A percentile compares a stretch with the other conserved stretches of the same genome.
These are phyloP conservation scores for Penaeus monodon DNA, from an alignment of 2,888 invertebrate genomes.

Conservation along the genomic window DNA sequence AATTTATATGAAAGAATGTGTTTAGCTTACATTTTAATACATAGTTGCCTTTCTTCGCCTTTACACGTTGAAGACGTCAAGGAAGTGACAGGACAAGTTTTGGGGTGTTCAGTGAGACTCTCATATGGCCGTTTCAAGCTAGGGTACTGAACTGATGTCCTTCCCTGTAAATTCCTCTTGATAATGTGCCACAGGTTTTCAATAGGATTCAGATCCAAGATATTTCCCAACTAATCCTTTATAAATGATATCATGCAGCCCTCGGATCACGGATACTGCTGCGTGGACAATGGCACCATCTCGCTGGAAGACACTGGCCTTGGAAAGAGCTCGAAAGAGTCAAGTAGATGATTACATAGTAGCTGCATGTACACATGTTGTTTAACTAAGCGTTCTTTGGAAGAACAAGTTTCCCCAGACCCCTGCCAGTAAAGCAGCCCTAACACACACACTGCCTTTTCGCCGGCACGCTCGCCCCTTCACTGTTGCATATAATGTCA, in stretches of 20 bases:
- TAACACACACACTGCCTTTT: no score
- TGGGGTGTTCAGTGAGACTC: neutral
- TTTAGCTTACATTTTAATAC: no score
- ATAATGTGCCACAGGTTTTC: constrained; percentile 8
- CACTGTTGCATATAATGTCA: neutral
- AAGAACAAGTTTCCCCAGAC: neutral
- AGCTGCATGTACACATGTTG: neutral
- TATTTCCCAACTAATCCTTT: constrained; percentile 7
- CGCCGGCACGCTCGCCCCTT: neutral
- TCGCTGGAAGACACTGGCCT: neutral
- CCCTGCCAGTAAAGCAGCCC: neutral
- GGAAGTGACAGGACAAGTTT: neutral
- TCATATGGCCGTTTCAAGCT: neutral
- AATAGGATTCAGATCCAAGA: neutral
- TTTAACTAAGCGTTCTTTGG: neutral
- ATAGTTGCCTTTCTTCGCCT: no score
- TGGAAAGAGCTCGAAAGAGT: neutral
- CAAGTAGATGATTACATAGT: neutral
- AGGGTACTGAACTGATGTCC: neutral
- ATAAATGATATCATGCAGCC: neutral
- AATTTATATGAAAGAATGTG: no score
- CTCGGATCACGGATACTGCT: neutral
- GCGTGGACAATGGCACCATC: neutral
- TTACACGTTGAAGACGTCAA: neutral
- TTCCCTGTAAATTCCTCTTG: neutral